Conservation (phyloP, 2,113 vertebrate species). For the Brachyhypopomus gauderio region DNA sequence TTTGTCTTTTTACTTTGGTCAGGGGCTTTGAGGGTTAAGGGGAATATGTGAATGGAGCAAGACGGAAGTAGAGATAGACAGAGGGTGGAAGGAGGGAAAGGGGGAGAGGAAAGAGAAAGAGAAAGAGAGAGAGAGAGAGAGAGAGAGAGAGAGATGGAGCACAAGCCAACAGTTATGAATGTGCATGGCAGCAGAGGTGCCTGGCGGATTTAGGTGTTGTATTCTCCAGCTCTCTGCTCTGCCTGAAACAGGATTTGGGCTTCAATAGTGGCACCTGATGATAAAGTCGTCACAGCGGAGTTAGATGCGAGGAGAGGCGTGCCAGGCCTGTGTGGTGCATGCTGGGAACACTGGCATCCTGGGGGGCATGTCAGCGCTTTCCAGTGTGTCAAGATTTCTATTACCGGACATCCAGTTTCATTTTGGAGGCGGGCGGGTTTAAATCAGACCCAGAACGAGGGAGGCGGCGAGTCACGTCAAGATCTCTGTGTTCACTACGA, state of each 20-base stretch:
- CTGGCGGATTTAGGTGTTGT: conserved; percentile 36
- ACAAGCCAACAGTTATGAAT: neutral
- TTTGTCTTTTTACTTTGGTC: neutral
- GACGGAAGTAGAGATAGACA: neutral
- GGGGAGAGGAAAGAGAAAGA: neutral
- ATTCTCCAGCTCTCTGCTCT: conserved; percentile 31
- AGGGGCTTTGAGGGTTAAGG: neutral
- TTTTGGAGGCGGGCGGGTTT: neutral
- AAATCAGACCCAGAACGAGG: conserved; percentile 1
- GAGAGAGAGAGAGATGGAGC: neutral
- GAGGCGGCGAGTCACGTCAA: neutral
- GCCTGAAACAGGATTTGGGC: conserved; percentile 20
- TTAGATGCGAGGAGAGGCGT: neutral
- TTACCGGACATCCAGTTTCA: conserved; percentile 11
- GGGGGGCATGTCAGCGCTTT: conserved; percentile 6
- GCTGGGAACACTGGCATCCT: conserved; percentile 25
- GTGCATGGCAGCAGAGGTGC: neutral
- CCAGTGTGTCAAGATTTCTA: conserved; percentile 49
- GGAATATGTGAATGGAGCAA: neutral
- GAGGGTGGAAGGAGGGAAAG: neutral
- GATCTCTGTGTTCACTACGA: neutral
- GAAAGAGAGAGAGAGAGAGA: neutral
- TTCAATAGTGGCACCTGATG: conserved; percentile 46
- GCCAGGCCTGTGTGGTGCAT: no score
- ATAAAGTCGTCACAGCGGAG: conserved; percentile 43